Evolutionary conservation across 2,797 vertebrate genomes (phyloP).

Genomic region (Pitangus sulphuratus): DNA sequence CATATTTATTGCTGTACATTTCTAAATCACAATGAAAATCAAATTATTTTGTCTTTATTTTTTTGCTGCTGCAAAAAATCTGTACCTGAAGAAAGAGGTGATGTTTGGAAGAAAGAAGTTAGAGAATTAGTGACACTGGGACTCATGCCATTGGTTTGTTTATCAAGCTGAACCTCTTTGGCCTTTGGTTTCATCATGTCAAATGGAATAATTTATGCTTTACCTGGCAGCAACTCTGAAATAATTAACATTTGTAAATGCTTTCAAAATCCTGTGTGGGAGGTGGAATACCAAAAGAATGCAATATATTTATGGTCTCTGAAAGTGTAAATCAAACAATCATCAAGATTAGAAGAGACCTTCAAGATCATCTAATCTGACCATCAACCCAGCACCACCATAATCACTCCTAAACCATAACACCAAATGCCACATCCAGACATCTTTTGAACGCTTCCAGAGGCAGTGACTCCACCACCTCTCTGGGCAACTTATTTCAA

Average conservation of each 20-base stretch:
- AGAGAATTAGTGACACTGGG: background rate
- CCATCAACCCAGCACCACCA: background rate
- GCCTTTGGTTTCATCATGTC: background rate
- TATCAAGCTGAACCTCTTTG: background rate
- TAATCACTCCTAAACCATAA: background rate
- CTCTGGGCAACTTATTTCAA: background rate
- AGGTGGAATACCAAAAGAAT: background rate
- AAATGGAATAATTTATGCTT: background rate
- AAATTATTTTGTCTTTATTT: background rate
- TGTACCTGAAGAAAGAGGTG: background rate
- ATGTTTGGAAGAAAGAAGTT: background rate
- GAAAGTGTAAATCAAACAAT: background rate
- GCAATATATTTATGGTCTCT: background rate
- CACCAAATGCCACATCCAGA: background rate
- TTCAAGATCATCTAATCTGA: background rate
- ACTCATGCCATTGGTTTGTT: background rate
- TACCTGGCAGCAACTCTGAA: background rate
- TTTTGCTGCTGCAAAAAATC: background rate
- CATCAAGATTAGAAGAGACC: background rate
- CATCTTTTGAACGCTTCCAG: background rate
- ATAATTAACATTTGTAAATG: background rate
- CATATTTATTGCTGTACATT: background rate
- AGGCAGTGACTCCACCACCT: background rate
- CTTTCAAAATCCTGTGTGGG: background rate
- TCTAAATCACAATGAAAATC: background rate